Base-by-base conservation (phyloP, 2,888 invertebrate genomes). In the Argyra leucocephala region DNA sequence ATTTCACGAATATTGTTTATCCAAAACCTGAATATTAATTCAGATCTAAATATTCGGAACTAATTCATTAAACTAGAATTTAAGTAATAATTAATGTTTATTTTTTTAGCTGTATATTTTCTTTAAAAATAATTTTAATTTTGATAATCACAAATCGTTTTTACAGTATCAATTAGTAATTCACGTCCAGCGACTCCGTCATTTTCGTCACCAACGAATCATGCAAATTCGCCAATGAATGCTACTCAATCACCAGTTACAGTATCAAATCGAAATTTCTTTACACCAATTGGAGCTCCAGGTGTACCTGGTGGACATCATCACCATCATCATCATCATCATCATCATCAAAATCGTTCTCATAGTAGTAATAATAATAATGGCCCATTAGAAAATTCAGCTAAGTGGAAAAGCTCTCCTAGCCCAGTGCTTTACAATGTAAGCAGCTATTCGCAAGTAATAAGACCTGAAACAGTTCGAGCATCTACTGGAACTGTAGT, bases 111-210 rank as follows among this genome's bases (percentile, higher is more conserved):
- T n/a, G n/a, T n/a, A n/a, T n/a, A n/a, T n/a, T n/a, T n/a, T n/a
- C n/a, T n/a, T n/a, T n/a, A n/a, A n/a, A n/a, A n/a, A n/a, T n/a
- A n/a, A 31, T 31, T 6, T 31, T 31, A 10, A 31, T 31, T 31
- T 31, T 3, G 12, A 31, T 10, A 4, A 31, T 31, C 12, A 31
- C 12, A 31, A 4, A 59, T 62, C n/a, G n/a, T 48, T 61, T 6
- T 48, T 36, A 80, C 4, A 90, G 95, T 96, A 72, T 96, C 95
- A 18, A 82, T 96, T 73, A 93, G 95, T 72, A 94, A 93, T 78
- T 95, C 96, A 21, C 86, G 95, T 67, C 94, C 96, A 58, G 93
- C 92, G 64, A 94, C 95, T 63, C 95, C 95, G 62, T 92, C 93
- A 57, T 93, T 91, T 76, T 90, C 92, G 59, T 87, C 88, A 63